A percentile compares a stretch with the other conserved stretches of the same genome.
These are phyloP conservation scores for Hydroisotoma schaefferi DNA, from an alignment of 2,888 invertebrate genomes.

Conservation along the genomic window DNA sequence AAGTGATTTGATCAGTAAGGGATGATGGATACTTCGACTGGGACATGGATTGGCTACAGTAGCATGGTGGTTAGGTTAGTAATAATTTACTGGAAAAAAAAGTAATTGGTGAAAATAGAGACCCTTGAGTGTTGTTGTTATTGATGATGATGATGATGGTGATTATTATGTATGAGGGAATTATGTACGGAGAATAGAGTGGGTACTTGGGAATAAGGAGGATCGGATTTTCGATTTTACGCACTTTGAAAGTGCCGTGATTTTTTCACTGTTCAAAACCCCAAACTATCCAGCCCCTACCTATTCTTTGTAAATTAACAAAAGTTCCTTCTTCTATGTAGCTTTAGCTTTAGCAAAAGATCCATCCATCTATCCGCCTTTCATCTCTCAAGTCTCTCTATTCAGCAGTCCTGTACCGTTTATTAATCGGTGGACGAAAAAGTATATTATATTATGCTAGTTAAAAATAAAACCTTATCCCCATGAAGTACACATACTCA, in stretches of 20 bases:
- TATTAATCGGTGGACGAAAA: neutral
- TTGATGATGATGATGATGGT: conserved; percentile 21
- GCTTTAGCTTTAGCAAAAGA: neutral
- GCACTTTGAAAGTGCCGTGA: conserved; percentile 28
- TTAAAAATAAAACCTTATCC: neutral
- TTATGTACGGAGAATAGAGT: conserved; percentile 15
- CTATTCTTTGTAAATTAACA: conserved; percentile 17
- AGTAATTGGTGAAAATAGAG: conserved; percentile 21
- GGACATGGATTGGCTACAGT: neutral
- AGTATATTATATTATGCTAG: neutral
- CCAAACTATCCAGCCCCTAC: conserved; percentile 13
- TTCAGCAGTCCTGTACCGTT: conserved; percentile 1
- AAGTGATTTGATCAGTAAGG: neutral
- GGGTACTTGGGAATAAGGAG: too few species aligned
- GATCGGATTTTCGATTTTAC: conserved; percentile 34
- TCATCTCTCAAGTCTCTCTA: neutral
- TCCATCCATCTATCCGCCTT: neutral
- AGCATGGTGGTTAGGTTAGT: conserved; percentile 2
- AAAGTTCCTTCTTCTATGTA: conserved; percentile 13
- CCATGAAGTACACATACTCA: neutral
- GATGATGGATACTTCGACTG: neutral
- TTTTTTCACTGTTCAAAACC: neutral
- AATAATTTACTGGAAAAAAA: conserved; percentile 27
- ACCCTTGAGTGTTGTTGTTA: conserved; percentile 17
- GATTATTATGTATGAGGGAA: neutral